Base-by-base conservation (phyloP, 2,113 vertebrate species). In the Melanostigma gelatinosum region DNA sequence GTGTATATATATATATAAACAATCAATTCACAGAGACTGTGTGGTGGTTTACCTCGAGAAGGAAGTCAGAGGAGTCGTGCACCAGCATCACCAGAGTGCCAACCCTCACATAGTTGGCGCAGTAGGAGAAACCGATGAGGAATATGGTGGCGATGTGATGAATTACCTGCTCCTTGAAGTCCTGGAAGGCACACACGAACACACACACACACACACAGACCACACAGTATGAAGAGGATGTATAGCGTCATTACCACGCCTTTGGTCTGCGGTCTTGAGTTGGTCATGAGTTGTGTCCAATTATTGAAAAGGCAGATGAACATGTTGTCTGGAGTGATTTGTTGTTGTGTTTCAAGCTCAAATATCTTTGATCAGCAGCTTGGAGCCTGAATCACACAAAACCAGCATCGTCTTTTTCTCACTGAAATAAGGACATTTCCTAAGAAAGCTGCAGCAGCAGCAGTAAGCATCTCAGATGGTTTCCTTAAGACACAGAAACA, bases 71-170 rank as follows among this genome's bases (percentile, higher is more conserved):
- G 0, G 95, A 94, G 75, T 99, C 97, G 0, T 99, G 97, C 8
- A 99, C 84, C 79, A 98, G 87, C 95, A 99, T 86, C 85, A 99
- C 96, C 81, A 99, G 74, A 0, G 96, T 96, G 16, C 97, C 98
- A 0, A 98, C 94, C 48, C 97, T 96, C 82, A 98, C 91, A 61
- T 95, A 97, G 87, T 99, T 99, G 24, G 92, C 65, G 52, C 96
- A 96, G 91, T 99, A 99, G 0, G 98, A 99, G 92, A 97, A 98
- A 24, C 88, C 71, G 24, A 99, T 95, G 68, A 99, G 95, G 89
- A 94, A 89, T 80, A 99, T 93, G 77, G 97, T 97, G 77, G 95
- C 95, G 12, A 95, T 95, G 50, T 98, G 97, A 91, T 98, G 97
- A 72, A 97, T 64, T 15, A 98, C 94, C 90, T 99, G 98, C 84